These are phyloP conservation scores for Ahaetulla prasina DNA, from an alignment of 2,113 vertebrate genomes.

Conservation along the genomic window DNA sequence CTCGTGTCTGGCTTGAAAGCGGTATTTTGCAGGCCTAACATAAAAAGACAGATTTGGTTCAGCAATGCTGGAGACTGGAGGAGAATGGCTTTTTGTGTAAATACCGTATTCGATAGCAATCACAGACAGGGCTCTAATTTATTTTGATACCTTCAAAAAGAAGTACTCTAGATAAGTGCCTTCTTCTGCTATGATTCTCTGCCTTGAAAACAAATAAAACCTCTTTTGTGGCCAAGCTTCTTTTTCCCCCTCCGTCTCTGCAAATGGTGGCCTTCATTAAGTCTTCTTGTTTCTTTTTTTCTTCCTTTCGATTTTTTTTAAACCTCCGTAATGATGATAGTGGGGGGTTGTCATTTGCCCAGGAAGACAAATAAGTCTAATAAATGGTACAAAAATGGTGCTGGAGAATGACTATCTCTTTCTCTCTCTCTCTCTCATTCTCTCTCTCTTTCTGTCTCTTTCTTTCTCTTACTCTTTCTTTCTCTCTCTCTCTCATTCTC, in stretches of 20 bases:
- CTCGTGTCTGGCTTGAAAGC: no score
- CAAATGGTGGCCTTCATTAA: background rate
- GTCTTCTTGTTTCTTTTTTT: background rate
- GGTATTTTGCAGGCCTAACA: background rate
- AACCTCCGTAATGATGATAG: background rate
- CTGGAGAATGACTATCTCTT: no score
- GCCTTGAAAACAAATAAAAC: slow-evolving; percentile 10
- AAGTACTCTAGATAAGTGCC: background rate
- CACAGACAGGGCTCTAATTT: slow-evolving; percentile 1
- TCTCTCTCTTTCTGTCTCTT: no score
- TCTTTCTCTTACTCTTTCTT: no score
- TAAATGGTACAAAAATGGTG: background rate
- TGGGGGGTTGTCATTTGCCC: background rate
- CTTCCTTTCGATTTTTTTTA: background rate
- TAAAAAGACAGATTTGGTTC: background rate
- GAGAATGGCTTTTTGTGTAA: background rate
- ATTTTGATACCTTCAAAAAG: background rate
- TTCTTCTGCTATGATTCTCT: background rate
- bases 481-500: no score
- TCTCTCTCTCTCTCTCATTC: background rate
- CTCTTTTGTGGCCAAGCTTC: background rate
- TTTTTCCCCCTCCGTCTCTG: rapidly evolving
- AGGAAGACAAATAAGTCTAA: background rate
- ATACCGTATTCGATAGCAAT: background rate
- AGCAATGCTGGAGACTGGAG: background rate